Base-by-base conservation (phyloP, 2,888 invertebrate genomes). In the Callinectes sapidus region DNA sequence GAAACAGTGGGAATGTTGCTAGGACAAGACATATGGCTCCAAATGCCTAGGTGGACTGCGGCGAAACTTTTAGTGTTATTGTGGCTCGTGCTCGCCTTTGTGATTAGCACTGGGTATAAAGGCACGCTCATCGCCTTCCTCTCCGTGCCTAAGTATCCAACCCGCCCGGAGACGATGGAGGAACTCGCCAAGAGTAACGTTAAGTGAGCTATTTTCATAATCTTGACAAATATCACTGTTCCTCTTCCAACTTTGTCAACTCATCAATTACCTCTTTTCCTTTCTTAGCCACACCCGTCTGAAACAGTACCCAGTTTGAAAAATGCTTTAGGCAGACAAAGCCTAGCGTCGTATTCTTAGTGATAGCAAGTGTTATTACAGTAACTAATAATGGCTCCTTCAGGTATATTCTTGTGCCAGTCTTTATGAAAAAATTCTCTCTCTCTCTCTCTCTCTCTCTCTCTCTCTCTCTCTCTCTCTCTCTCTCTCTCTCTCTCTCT, bases 51-150 rank as follows among this genome's bases (percentile, higher is more conserved):
- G 13, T 28, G 54, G 14, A 42, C 8, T 39, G 39, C 54, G 8
- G 28, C 61, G 35, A 35, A 85, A 5, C 8, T 92, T 1, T 10
- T 92, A 42, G 39, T 92, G 55, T 39, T 81, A 14, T 0, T 85
- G 42, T 92, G 92, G 92, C 85, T 89, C 8, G 10, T 92, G 16
- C 54, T 92, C 16, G 85, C 28, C 85, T 89, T 92, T 28, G 55
- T 89, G 23, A 39, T 92, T n/a, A 55, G 89, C 28, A 92, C 92
- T 2, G 92, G 39, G 16, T 92, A 92, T 48, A 77, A 89, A 18
- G 92, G 92, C 28, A 92, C 81, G 23, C 89, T 92, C 85, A 92
- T 81, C n/a, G 92, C 92, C 66, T 89, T 89, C 85, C 92, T 92
- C 92, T 77, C 92, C 8, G 85, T 92, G 16, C 92, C 92, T 18